Conservation (phyloP, 2,113 vertebrate species). For the Panurus biarmicus region DNA sequence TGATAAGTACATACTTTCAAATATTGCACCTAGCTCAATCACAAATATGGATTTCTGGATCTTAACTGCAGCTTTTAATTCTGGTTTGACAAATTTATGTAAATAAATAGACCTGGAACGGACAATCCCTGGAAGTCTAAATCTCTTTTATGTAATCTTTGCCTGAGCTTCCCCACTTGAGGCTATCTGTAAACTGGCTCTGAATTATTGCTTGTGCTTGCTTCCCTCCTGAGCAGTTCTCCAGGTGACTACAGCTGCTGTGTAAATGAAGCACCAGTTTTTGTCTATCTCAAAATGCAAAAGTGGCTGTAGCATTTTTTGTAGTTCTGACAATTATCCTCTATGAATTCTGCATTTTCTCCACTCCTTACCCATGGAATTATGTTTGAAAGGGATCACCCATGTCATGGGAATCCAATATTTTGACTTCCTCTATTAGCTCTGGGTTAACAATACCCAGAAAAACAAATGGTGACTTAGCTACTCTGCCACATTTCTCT, state of each 20-base stretch:
- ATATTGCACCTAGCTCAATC: neutral
- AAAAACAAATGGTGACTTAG: neutral
- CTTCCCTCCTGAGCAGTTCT: neutral
- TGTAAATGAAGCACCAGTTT: neutral
- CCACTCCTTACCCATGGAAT: neutral
- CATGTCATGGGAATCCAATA: neutral
- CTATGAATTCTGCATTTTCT: neutral
- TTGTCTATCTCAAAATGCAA: neutral
- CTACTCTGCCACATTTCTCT: neutral
- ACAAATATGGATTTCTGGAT: neutral
- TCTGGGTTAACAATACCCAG: neutral
- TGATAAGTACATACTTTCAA: slow-evolving; percentile 8
- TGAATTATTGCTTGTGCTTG: neutral
- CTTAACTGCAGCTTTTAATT: slow-evolving; percentile 33
- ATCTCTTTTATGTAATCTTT: slow-evolving; percentile 47
- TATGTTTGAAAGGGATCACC: neutral
- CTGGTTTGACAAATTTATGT: slow-evolving; percentile 39
- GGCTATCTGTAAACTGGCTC: slow-evolving; percentile 1
- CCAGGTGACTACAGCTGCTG: slow-evolving; percentile 29
- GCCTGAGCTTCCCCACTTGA: slow-evolving; percentile 20
- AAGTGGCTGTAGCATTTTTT: neutral
- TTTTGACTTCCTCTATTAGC: neutral
- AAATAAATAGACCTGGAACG: slow-evolving; percentile 25
- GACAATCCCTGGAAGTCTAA: slow-evolving; percentile 1
- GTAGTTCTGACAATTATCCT: neutral